Base-by-base conservation (phyloP, 2,113 vertebrate species). In the Leucopsar rothschildi region DNA sequence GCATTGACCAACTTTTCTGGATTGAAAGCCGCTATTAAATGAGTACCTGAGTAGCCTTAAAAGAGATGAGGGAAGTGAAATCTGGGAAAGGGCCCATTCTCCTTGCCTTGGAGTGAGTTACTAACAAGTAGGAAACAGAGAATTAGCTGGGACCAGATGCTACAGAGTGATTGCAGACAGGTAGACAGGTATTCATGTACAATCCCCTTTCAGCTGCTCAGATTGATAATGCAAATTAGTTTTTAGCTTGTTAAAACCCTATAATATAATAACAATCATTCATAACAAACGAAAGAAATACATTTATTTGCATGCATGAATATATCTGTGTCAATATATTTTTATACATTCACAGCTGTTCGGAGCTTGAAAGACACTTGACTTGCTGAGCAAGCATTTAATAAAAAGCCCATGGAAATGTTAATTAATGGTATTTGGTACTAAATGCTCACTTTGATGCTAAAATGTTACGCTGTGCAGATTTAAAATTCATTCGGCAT, bases 341-440 rank as follows among this genome's bases (percentile, higher is more conserved):
- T 97, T 97, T 97, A 93, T 97, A 92, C 92, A 93, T 86, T 93
- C 96, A 95, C 96, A 97, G 96, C 96, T 97, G 96, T 93, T 95
- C 68, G 0, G 9, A 76, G 96, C 93, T 95, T 96, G 95, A 96
- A 96, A 96, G 93, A 95, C 95, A 94, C 94, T 96, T 95, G 95
- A 95, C 90, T 97, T 97, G 95, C 95, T 96, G 95, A 97, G 95
- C 93, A 96, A 96, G 90, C 94, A 86, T 96, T 94, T 96, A 95
- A 96, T 96, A 96, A 95, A 96, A 93, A 96, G 90, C 94, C 92
- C 88, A 95, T 96, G 94, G 93, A 96, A 97, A 96, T 96, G 94
- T 96, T 96, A 96, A 96, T 96, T 96, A 96, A 94, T 95, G 95
- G 92, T 96, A 96, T 97, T 96, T 94, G 94, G 92, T 94, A 97